A percentile compares a stretch with the other conserved stretches of the same genome.
These are phyloP conservation scores for Dilophus febrilis DNA, from an alignment of 2,888 invertebrate genomes.

Conservation along the genomic window DNA sequence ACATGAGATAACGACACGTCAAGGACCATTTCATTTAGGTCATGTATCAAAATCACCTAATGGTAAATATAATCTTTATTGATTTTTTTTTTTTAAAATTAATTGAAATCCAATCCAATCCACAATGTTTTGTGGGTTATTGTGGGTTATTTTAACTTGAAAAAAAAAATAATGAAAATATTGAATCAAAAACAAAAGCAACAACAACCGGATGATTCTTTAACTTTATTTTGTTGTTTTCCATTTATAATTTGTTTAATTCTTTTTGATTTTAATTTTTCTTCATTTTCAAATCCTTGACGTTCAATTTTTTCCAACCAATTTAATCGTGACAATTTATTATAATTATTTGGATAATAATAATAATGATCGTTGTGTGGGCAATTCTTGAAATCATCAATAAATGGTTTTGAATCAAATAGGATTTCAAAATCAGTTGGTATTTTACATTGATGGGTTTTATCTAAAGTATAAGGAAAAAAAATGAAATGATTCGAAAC, in stretches of 20 bases:
- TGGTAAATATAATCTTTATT: constrained; percentile 36
- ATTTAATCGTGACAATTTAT: too few relatives aligned
- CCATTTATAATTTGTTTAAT: not conserved
- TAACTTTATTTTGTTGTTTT: not conserved
- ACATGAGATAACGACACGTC: constrained; percentile 78
- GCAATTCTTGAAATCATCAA: too few relatives aligned
- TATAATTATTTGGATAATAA: too few relatives aligned
- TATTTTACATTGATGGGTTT: not conserved
- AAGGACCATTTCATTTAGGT: constrained; percentile 74
- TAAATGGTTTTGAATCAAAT: constrained; percentile 14
- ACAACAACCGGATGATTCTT: too few relatives aligned
- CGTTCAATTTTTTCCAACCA: too few relatives aligned
- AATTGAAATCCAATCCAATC: not conserved
- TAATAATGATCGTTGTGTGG: too few relatives aligned
- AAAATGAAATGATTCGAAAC: too few relatives aligned
- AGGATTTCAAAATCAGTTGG: constrained; percentile 17
- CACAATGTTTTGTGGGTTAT: not conserved
- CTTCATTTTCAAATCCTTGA: too few relatives aligned
- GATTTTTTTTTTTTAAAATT: not conserved
- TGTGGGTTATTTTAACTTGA: not conserved
- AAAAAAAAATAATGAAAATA: not conserved
- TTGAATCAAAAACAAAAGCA: not conserved
- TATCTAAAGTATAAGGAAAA: constrained; percentile 4
- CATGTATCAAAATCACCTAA: constrained; percentile 46
- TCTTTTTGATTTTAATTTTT: too few relatives aligned